Percentiles rank a stretch among this genome's conserved stretches.
These are phyloP conservation scores for Mirza zaza DNA, from an alignment of 2,113 vertebrate genomes.

Conservation along the genomic window DNA sequence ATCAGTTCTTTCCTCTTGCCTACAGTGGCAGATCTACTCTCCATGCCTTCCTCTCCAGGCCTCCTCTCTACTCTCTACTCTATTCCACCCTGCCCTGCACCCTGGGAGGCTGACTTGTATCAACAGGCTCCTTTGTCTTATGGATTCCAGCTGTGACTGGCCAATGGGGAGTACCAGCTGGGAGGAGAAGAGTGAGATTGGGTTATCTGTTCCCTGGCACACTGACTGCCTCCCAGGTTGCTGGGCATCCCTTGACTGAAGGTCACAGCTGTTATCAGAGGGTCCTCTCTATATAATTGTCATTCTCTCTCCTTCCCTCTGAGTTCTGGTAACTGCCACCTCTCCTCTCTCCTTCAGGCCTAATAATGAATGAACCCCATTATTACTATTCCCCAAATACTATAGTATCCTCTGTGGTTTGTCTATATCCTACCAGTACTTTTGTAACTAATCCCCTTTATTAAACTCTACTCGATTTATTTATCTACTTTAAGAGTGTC, in stretches of 20 bases:
- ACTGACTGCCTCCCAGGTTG: not conserved
- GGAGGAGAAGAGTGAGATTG: not conserved
- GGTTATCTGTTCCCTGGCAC: not conserved
- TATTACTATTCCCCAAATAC: not conserved
- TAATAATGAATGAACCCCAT: not conserved
- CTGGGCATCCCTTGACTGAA: not conserved
- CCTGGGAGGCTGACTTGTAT: not conserved
- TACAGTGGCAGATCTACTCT: not conserved
- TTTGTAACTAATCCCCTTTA: not conserved
- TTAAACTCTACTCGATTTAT: slow-evolving; percentile 19
- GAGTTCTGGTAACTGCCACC: not conserved
- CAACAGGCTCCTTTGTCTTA: not conserved
- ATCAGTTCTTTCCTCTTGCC: not conserved
- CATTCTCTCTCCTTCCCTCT: not conserved
- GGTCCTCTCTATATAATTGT: not conserved
- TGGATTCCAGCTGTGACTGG: not conserved
- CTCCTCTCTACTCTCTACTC: not conserved
- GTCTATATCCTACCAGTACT: not conserved
- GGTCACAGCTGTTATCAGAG: not conserved
- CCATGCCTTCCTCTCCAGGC: not conserved
- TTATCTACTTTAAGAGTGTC: not conserved
- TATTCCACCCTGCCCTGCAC: not conserved
- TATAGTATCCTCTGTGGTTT: not conserved
- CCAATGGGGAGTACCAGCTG: not conserved
- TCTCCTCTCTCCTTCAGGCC: not conserved